A percentile compares a stretch with the other conserved stretches of the same genome.
Evolutionary conservation across 1,140 invertebrate species (phyloP).

Genomic region (Drosophila quadrilineata): DNA sequence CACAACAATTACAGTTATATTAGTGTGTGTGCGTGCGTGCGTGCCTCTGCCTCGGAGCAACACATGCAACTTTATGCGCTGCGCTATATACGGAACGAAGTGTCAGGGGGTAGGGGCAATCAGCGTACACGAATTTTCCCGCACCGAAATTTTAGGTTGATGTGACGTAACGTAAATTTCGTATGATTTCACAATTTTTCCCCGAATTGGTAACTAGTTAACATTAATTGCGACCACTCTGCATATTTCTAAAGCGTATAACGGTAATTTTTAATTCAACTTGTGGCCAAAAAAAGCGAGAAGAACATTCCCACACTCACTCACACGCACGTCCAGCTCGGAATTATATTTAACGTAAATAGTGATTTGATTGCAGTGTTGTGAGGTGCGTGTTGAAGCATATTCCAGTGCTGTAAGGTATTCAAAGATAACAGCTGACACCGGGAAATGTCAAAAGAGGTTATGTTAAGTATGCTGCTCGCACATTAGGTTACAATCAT

Average conservation of each 20-base stretch:
- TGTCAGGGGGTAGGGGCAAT: slow-evolving; percentile 9
- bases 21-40: not conserved
- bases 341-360: slow-evolving; percentile 46
- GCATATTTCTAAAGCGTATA: not conserved
- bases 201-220: not conserved
- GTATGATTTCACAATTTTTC: not conserved
- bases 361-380: slow-evolving; percentile 36
- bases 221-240: not conserved
- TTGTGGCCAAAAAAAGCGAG: slow-evolving; percentile 2
- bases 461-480: too few relatives aligned
- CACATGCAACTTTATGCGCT: slow-evolving; percentile 29
- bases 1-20: too few relatives aligned
- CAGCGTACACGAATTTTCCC: slow-evolving; percentile 27
- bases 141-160: slow-evolving; percentile 36
- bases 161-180: slow-evolving; percentile 42
- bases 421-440: too few relatives aligned
- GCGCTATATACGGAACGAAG: slow-evolving; percentile 17
- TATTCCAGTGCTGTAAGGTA: too few relatives aligned
- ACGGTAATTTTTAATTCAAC: slow-evolving; percentile 32
- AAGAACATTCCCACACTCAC: slow-evolving; percentile 16
- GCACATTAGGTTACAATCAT: too few relatives aligned
- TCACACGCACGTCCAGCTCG: slow-evolving; percentile 19
- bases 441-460: too few relatives aligned
- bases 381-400: slow-evolving; percentile 16
- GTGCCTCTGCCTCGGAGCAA: too few relatives aligned